These are phyloP conservation scores for Addax nasomaculatus DNA, from an alignment of 2,113 vertebrate genomes.

Conservation along the genomic window DNA sequence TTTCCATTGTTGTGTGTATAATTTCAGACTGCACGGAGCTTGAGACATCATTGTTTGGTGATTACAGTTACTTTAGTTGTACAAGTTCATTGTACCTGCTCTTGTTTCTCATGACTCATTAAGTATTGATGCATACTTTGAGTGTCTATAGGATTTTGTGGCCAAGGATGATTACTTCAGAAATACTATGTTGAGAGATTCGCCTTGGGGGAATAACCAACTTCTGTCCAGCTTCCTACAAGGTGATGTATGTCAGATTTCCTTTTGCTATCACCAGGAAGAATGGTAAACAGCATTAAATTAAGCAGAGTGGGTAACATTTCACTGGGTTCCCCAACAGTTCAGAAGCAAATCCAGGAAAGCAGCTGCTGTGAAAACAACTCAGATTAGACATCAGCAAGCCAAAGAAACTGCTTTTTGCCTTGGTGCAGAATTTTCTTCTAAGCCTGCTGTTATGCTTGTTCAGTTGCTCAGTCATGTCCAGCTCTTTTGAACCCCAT, in stretches of 20 bases:
- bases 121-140: neutral
- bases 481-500: neutral
- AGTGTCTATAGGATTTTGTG: neutral
- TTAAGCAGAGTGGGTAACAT: neutral
- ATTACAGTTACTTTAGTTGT: neutral
- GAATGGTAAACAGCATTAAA: neutral
- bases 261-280: neutral
- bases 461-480: neutral
- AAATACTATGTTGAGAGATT: neutral
- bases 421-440: neutral
- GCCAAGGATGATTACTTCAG: neutral
- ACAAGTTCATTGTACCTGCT: neutral
- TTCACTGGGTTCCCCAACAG: neutral
- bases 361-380: neutral
- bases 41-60: neutral
- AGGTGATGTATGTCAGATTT: neutral
- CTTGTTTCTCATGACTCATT: neutral
- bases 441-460: neutral
- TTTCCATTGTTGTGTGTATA: neutral
- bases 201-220: neutral
- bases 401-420: neutral
- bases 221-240: neutral
- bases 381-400: neutral
- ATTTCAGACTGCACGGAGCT: neutral
- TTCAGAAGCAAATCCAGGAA: neutral